Percentiles rank a stretch among this genome's conserved stretches.
Evolutionary conservation across 2,113 vertebrate species (phyloP).

Genomic region (Microtus pennsylvanicus): DNA sequence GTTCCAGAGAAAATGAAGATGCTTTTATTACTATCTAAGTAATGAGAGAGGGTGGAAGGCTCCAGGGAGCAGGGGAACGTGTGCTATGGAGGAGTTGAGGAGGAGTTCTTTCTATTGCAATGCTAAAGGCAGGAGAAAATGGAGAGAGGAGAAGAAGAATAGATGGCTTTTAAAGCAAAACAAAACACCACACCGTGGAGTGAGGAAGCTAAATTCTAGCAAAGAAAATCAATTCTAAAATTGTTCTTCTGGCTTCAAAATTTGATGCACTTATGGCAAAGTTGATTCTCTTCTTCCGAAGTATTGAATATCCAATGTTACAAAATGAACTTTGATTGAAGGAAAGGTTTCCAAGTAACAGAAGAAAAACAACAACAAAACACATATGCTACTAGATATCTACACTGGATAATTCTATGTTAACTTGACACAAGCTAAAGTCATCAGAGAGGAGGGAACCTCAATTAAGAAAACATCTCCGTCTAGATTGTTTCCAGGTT

Average conservation of each 20-base stretch:
- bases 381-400: neutral
- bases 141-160: neutral
- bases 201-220: slow-evolving; percentile 40
- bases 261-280: neutral
- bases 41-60: slow-evolving; percentile 58
- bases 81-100: slow-evolving; percentile 38
- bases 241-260: slow-evolving; percentile 4
- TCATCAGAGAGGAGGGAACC: neutral
- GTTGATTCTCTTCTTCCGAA: slow-evolving; percentile 10
- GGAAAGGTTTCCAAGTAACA: slow-evolving; percentile 32
- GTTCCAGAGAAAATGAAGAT: slow-evolving; percentile 83
- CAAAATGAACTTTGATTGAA: slow-evolving; percentile 26
- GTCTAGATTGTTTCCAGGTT: neutral
- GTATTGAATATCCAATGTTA: neutral
- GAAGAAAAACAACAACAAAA: neutral
- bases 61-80: slow-evolving; percentile 31
- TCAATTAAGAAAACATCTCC: neutral
- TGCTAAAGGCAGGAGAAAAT: slow-evolving; percentile 57
- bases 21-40: slow-evolving; percentile 76
- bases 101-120: slow-evolving; percentile 6
- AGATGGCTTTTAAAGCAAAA: slow-evolving; percentile 45
- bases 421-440: neutral
- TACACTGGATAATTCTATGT: neutral
- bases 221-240: slow-evolving; percentile 46
- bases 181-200: neutral